Percentiles rank a stretch among this genome's conserved stretches.
These are phyloP conservation scores for Orchesella cincta DNA, from an alignment of 1,140 invertebrate genomes.

Conservation along the genomic window DNA sequence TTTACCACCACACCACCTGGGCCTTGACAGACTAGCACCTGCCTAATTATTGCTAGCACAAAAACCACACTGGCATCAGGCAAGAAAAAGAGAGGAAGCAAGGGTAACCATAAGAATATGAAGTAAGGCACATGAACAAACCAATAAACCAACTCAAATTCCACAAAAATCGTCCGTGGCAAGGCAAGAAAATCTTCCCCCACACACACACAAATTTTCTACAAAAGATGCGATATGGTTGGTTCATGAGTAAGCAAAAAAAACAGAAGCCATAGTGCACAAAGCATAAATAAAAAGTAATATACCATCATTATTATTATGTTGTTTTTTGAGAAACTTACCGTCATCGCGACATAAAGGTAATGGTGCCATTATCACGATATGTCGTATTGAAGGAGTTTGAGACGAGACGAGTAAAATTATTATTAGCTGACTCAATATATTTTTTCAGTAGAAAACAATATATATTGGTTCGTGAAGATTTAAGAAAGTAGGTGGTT, in stretches of 20 bases:
- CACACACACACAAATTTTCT: not conserved
- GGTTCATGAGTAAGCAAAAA: constrained; percentile 9
- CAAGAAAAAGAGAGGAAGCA: not conserved
- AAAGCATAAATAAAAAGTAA: no score
- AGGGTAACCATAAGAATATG: not conserved
- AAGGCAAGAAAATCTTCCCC: not conserved
- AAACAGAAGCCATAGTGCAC: not conserved
- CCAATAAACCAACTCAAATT: constrained; percentile 19
- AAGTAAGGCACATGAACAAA: not conserved
- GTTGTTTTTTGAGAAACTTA: not conserved
- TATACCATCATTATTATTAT: not conserved
- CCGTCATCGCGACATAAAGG: not conserved
- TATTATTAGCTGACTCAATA: not conserved
- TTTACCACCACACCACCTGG: constrained; percentile 15
- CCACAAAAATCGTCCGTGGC: not conserved
- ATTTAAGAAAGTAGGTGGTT: not conserved
- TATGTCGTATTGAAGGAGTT: not conserved
- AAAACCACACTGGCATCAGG: constrained; percentile 25
- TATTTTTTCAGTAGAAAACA: not conserved
- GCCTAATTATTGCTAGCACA: constrained; percentile 23
- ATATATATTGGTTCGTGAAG: not conserved
- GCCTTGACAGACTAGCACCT: constrained; percentile 20
- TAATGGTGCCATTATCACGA: not conserved
- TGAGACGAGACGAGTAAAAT: not conserved
- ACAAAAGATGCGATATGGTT: not conserved